phyloP scores from a whole-genome alignment of 2,113 vertebrate species.

The Pogona vitticeps region DNA sequence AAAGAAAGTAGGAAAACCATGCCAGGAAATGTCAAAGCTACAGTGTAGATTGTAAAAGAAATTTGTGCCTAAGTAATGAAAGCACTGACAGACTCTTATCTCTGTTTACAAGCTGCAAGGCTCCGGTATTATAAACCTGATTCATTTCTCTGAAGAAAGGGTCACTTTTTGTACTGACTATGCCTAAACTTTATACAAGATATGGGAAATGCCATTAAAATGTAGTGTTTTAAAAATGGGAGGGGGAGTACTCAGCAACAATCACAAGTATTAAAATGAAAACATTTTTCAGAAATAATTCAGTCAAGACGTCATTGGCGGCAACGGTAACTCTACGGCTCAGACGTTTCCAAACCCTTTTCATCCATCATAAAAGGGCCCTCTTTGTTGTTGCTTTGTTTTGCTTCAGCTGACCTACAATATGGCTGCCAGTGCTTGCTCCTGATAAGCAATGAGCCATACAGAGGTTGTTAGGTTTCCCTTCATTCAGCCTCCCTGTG shows the following conservation, averaged over 20 bases:
- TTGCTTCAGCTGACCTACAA: slow-evolving; percentile 77
- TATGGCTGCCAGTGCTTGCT: slow-evolving; percentile 77
- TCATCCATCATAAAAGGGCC: slow-evolving; percentile 79
- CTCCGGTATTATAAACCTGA: slow-evolving; percentile 73
- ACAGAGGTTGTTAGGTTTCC: slow-evolving; percentile 69
- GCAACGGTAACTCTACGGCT: slow-evolving; percentile 75
- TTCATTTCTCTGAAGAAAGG: slow-evolving; percentile 69
- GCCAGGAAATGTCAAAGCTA: background rate
- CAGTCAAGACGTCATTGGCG: slow-evolving; percentile 79
- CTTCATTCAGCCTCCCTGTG: slow-evolving; percentile 62
- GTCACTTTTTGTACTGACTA: slow-evolving; percentile 64
- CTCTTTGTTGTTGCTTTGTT: slow-evolving; percentile 81
- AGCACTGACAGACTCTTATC: slow-evolving; percentile 59
- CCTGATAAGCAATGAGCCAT: slow-evolving; percentile 81
- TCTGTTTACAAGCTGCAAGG: slow-evolving; percentile 56
- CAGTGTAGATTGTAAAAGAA: slow-evolving; percentile 61
- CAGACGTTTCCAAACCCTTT: slow-evolving; percentile 81
- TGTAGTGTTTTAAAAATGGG: slow-evolving; percentile 23
- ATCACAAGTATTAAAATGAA: slow-evolving; percentile 68
- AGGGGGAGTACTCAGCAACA: slow-evolving; percentile 60
- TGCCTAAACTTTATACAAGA: slow-evolving; percentile 61
- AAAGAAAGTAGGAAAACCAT: slow-evolving; percentile 28
- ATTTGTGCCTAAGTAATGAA: slow-evolving; percentile 63
- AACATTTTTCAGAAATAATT: slow-evolving; percentile 67
- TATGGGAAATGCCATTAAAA: slow-evolving; percentile 71